These are phyloP conservation scores for Drosophila sordidapex DNA, from an alignment of 2,888 invertebrate genomes.

Conservation along the genomic window DNA sequence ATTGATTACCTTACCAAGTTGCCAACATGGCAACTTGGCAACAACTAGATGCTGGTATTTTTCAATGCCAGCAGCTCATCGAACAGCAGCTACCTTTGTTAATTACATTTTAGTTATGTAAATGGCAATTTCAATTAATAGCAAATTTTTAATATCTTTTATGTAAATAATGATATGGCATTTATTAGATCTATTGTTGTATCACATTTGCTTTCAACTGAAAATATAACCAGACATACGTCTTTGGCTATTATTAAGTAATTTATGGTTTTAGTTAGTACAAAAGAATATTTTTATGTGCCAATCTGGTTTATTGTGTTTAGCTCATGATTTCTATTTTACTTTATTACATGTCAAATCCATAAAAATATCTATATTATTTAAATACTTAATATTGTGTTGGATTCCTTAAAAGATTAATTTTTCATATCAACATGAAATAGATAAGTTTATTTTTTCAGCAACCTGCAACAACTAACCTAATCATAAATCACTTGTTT, in stretches of 20 bases:
- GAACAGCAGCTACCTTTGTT: conserved; percentile 44
- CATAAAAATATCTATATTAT: not conserved
- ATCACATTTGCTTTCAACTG: conserved; percentile 8
- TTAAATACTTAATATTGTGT: not conserved
- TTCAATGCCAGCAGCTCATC: conserved; percentile 37
- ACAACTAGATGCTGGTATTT: conserved; percentile 16
- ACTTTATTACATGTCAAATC: not conserved
- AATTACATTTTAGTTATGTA: conserved; percentile 77
- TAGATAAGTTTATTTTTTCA: not conserved
- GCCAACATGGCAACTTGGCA: conserved; percentile 16
- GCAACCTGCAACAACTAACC: not conserved
- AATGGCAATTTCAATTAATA: conserved; percentile 74
- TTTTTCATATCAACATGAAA: not conserved
- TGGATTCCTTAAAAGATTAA: not conserved
- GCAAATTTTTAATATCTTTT: conserved; percentile 35
- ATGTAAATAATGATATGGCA: conserved; percentile 46
- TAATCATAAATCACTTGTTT: not conserved
- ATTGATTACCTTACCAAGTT: conserved; percentile 64
- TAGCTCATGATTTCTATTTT: conserved; percentile 2
- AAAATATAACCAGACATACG: conserved; percentile 11
- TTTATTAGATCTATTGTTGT: conserved; percentile 43
- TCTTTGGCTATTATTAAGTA: conserved; percentile 33
- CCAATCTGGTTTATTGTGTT: not conserved
- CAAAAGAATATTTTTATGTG: not conserved
- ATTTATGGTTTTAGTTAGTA: conserved; percentile 13